A percentile compares a stretch with the other conserved stretches of the same genome.
phyloP scores from a whole-genome alignment of 2,113 vertebrate genomes.

The Marmota flaviventris region DNA sequence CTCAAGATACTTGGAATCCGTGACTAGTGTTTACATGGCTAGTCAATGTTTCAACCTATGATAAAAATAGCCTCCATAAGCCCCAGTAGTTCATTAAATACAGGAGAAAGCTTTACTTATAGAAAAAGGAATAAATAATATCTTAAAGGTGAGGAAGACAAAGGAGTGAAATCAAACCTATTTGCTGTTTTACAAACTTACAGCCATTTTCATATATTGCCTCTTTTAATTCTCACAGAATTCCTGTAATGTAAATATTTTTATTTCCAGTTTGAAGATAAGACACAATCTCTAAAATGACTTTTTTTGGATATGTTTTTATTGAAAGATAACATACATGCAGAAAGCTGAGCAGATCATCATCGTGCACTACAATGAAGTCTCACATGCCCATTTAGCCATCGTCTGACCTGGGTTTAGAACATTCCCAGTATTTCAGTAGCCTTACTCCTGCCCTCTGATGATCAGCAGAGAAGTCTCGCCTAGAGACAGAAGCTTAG shows the following conservation, averaged over 20 bases:
- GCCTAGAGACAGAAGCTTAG: background rate
- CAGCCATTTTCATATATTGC: background rate
- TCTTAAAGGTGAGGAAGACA: background rate
- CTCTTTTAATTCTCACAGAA: background rate
- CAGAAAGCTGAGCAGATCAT: background rate
- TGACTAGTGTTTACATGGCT: background rate
- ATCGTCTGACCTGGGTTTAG: background rate
- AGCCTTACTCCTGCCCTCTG: background rate
- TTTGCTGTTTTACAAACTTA: background rate
- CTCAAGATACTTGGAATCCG: background rate
- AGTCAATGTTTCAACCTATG: background rate
- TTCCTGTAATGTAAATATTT: background rate
- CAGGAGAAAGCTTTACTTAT: background rate
- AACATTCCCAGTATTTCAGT: background rate
- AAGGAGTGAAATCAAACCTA: slow-evolving; percentile 26
- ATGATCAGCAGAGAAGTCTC: background rate
- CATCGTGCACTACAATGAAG: background rate
- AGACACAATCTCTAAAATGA: background rate
- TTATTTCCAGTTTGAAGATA: slow-evolving; percentile 37
- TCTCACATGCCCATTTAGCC: background rate
- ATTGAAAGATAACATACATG: background rate
- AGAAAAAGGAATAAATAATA: background rate
- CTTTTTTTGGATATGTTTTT: background rate
- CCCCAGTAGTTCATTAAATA: background rate
- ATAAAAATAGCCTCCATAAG: background rate